phyloP scores from a whole-genome alignment of 1,140 invertebrate species.

The Nephotettix cincticeps region DNA sequence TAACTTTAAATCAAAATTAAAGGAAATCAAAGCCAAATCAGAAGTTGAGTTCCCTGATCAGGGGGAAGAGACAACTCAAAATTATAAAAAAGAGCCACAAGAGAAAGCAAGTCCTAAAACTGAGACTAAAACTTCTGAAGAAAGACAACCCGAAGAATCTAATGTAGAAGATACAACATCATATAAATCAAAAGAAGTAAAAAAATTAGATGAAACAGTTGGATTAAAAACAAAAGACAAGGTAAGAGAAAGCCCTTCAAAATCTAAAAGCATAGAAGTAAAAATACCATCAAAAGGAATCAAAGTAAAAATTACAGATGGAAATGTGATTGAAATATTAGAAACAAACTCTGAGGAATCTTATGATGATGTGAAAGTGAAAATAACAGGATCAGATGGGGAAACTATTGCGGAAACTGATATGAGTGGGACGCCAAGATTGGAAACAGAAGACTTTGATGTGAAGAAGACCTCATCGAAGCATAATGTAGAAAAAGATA shows the following conservation, averaged over 20 bases:
- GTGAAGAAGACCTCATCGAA: no score
- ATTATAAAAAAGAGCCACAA: background rate
- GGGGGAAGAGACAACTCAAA: background rate
- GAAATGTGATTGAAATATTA: slow-evolving; percentile 7
- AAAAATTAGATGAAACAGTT: slow-evolving; percentile 26
- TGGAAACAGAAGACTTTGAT: no score
- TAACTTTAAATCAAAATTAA: no score
- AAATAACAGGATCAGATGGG: background rate
- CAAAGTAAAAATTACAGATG: slow-evolving; percentile 5
- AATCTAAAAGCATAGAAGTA: slow-evolving; percentile 7
- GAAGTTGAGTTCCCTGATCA: background rate
- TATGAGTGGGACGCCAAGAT: no score
- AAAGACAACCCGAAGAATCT: no score
- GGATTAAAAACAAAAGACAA: slow-evolving; percentile 9
- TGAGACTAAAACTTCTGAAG: slow-evolving; percentile 7
- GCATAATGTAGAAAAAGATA: no score
- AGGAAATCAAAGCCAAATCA: no score
- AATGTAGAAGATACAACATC: no score
- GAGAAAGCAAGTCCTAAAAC: background rate
- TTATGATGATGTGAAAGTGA: slow-evolving; percentile 5
- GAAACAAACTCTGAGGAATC: background rate
- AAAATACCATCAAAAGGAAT: slow-evolving; percentile 15
- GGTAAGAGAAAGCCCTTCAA: slow-evolving; percentile 23
- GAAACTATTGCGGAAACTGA: background rate
- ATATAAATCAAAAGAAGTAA: slow-evolving; percentile 15